A percentile compares a stretch with the other conserved stretches of the same genome.
phyloP scores from a whole-genome alignment of 2,113 vertebrate genomes.

The Gymnogyps californianus region DNA sequence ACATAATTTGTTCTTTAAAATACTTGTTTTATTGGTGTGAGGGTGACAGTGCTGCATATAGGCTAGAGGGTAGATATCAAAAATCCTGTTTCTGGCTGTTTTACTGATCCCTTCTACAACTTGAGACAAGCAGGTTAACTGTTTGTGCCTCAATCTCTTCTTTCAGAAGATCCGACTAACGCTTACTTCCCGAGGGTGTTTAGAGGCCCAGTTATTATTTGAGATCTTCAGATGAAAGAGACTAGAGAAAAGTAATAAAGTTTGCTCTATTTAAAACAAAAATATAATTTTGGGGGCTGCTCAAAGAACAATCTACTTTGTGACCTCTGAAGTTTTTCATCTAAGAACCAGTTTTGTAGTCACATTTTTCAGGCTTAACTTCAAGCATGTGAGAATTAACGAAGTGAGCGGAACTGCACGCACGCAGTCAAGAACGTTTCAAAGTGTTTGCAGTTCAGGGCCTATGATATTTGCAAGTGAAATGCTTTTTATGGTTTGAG shows the following conservation, averaged over 20 bases:
- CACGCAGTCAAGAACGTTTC: background rate
- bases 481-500: constrained; percentile 31
- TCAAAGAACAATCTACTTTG: background rate
- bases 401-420: background rate
- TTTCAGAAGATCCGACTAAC: background rate
- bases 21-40: background rate
- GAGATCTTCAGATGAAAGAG: background rate
- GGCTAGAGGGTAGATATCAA: background rate
- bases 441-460: background rate
- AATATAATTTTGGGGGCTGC: background rate
- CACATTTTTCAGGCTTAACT: background rate
- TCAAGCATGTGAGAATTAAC: background rate
- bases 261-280: background rate
- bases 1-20: background rate
- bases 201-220: background rate
- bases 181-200: background rate
- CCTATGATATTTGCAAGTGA: background rate
- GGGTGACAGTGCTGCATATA: background rate
- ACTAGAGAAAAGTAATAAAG: background rate
- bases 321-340: background rate
- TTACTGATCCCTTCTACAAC: background rate
- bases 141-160: background rate
- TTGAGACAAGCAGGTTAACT: background rate
- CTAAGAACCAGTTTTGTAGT: background rate
- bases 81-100: background rate